phyloP scores from a whole-genome alignment of 2,113 vertebrate genomes.

The Zootoca vivipara region DNA sequence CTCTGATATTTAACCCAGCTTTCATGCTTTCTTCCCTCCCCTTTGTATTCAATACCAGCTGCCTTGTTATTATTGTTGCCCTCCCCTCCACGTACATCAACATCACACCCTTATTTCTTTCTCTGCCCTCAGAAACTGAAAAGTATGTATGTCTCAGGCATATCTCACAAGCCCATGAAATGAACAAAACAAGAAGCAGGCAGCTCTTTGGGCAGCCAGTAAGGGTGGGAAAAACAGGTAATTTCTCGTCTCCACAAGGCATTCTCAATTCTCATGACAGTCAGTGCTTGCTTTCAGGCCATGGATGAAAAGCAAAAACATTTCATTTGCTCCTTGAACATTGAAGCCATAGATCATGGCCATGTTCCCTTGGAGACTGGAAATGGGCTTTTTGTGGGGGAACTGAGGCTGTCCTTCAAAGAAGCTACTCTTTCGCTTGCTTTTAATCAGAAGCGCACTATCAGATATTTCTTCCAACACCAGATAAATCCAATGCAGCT shows the following conservation, averaged over 20 bases:
- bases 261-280: constrained; percentile 47
- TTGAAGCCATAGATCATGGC: constrained; percentile 51
- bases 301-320: constrained; percentile 54
- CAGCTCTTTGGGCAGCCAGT: neutral
- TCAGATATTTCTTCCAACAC: constrained; percentile 44
- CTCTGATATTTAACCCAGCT: neutral
- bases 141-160: neutral
- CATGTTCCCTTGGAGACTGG: constrained; percentile 43
- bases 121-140: neutral
- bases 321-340: constrained; percentile 60
- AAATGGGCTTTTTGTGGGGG: constrained; percentile 28
- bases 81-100: neutral
- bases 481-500: constrained; percentile 45
- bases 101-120: neutral
- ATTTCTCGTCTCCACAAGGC: neutral
- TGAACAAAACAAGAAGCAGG: neutral
- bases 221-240: neutral
- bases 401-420: constrained; percentile 37
- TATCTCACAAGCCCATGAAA: neutral
- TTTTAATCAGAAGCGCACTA: constrained; percentile 47
- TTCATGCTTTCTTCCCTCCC: neutral
- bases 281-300: constrained; percentile 27
- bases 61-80: no score
- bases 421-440: constrained; percentile 45
- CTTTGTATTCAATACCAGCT: neutral